Conservation (phyloP, 2,113 vertebrate genomes). For the Eptesicus fuscus region DNA sequence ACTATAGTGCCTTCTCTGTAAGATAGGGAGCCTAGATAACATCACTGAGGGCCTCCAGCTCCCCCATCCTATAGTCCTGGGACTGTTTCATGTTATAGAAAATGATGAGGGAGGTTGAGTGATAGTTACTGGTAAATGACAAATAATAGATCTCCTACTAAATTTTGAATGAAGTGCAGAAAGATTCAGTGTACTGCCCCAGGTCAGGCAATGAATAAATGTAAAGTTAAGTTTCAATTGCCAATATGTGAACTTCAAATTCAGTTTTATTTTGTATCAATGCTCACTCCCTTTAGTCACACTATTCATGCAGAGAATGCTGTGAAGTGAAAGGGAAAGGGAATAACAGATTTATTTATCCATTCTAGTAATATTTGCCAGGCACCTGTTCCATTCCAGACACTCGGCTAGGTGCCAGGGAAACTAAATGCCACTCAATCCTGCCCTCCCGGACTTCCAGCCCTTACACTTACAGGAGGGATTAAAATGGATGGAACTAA, state of each 20-base stretch:
- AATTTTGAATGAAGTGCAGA: not conserved
- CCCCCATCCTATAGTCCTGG: not conserved
- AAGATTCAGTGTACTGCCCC: not conserved
- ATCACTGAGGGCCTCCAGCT: not conserved
- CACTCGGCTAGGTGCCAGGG: not conserved
- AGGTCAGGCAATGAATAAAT: not conserved
- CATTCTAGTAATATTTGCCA: not conserved
- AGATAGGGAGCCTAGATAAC: not conserved
- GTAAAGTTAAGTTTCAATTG: not conserved
- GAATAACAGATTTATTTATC: not conserved
- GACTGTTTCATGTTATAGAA: not conserved
- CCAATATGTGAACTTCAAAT: not conserved
- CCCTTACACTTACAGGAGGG: not conserved
- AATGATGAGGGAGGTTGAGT: not conserved
- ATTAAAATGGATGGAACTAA: not conserved
- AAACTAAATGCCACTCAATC: not conserved
- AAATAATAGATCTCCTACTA: not conserved
- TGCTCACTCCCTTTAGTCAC: not conserved
- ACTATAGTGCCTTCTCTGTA: not conserved
- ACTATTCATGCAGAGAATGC: not conserved
- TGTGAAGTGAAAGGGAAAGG: not conserved
- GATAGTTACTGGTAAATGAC: not conserved
- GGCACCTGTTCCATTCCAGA: not conserved
- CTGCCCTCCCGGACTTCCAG: not conserved
- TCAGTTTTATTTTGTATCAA: not conserved